A percentile compares a stretch with the other conserved stretches of the same genome.
Evolutionary conservation across 2,888 invertebrate genomes (phyloP).

Genomic region (Lepetodrilus schrolli): DNA sequence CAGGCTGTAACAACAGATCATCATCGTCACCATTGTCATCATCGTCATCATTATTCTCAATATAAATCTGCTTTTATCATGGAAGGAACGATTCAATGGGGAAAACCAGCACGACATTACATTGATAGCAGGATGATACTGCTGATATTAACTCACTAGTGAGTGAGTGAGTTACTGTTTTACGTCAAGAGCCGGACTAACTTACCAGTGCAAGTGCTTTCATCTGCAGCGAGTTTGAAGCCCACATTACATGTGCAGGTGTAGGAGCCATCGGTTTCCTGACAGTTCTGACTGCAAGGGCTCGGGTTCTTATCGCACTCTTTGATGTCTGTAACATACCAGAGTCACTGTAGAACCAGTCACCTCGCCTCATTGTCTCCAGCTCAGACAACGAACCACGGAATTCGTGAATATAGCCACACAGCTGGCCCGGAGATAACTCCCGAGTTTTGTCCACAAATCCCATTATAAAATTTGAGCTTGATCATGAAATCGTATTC

Average conservation of each 20-base stretch:
- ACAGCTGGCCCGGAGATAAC: too few species aligned
- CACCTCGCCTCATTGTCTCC: too few species aligned
- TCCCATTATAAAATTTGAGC: too few species aligned
- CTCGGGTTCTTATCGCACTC: constrained; percentile 80
- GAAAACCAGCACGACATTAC: too few species aligned
- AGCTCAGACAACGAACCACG: too few species aligned
- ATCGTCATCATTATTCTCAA: too few species aligned
- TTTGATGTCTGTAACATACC: constrained; percentile 86
- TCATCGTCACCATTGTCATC: not conserved
- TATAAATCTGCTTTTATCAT: too few species aligned
- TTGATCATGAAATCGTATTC: too few species aligned
- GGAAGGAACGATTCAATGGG: not conserved
- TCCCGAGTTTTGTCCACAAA: too few species aligned
- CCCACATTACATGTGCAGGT: constrained; percentile 56
- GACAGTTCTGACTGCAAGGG: constrained; percentile 84
- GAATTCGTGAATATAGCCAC: too few species aligned
- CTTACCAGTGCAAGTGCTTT: constrained; percentile 87
- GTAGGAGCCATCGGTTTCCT: constrained; percentile 86
- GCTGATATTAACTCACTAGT: not conserved
- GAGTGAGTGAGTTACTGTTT: not conserved
- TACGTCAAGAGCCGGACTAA: not conserved
- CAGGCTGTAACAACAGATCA: constrained; percentile 27
- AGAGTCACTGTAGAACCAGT: too few species aligned
- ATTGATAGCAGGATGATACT: too few species aligned
- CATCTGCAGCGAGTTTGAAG: constrained; percentile 77